Percentiles rank a stretch among this genome's conserved stretches.
Evolutionary conservation across 2,888 invertebrate genomes (phyloP).

Genomic region (Nomada hirtipes): DNA sequence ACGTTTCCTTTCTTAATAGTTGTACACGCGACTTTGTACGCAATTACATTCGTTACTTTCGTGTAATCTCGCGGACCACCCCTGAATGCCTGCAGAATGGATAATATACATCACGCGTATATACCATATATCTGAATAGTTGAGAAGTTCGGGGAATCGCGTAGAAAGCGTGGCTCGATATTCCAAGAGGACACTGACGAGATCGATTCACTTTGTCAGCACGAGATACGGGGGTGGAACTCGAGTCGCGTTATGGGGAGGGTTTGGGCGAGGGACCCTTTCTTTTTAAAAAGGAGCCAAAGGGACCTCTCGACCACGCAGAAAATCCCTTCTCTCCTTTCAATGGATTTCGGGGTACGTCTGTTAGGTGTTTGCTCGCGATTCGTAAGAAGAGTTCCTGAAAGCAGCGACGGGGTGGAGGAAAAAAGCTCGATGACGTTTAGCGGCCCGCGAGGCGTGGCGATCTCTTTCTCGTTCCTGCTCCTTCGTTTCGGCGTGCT

Average conservation of each 20-base stretch:
- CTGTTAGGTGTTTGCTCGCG: slow-evolving; percentile 67
- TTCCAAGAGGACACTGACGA: slow-evolving; percentile 65
- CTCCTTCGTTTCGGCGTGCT: not conserved
- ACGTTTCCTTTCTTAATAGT: no score
- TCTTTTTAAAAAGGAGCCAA: slow-evolving; percentile 65
- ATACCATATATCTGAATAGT: slow-evolving; percentile 16
- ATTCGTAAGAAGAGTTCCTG: slow-evolving; percentile 55
- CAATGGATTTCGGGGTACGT: slow-evolving; percentile 55
- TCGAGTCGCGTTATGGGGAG: slow-evolving; percentile 45
- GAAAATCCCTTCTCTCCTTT: slow-evolving; percentile 55
- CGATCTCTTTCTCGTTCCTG: not conserved
- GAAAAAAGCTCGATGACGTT: slow-evolving; percentile 5
- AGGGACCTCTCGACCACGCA: slow-evolving; percentile 52
- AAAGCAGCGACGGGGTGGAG: not conserved
- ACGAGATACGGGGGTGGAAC: slow-evolving; percentile 62
- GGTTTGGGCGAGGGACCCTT: slow-evolving; percentile 60
- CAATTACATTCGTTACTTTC: no score
- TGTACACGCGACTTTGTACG: no score
- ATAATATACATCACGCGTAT: not conserved
- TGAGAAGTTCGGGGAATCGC: slow-evolving; percentile 65
- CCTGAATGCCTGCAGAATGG: not conserved
- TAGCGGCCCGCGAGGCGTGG: slow-evolving; percentile 1
- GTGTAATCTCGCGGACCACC: no score
- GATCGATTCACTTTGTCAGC: slow-evolving; percentile 75
- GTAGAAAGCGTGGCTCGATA: slow-evolving; percentile 62